A percentile compares a stretch with the other conserved stretches of the same genome.
Evolutionary conservation across 2,888 invertebrate species (phyloP).

Genomic region (Chrysodeixis includens): DNA sequence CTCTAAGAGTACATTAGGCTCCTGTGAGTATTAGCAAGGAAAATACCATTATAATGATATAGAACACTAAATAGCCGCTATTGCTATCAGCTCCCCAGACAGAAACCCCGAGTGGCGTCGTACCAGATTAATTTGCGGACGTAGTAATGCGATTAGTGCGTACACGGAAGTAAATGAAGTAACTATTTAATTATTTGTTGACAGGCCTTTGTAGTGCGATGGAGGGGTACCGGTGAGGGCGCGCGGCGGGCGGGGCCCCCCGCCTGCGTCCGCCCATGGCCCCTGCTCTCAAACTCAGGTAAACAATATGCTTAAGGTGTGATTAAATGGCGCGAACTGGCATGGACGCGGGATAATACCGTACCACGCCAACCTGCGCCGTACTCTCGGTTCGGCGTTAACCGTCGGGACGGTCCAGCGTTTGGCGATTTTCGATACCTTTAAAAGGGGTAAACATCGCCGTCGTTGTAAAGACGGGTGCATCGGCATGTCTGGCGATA

Average conservation of each 20-base stretch:
- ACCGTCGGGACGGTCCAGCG: background rate
- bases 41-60: background rate
- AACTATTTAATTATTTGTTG: slow-evolving; percentile 67
- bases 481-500: background rate
- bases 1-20: background rate
- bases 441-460: background rate
- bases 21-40: background rate
- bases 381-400: background rate
- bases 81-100: slow-evolving; percentile 12
- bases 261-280: slow-evolving; percentile 87
- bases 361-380: background rate
- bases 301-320: slow-evolving; percentile 36
- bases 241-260: slow-evolving; percentile 85
- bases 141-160: slow-evolving; percentile 51
- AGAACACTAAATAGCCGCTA: slow-evolving; percentile 11
- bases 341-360: background rate
- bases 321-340: slow-evolving; percentile 22
- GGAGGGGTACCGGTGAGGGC: slow-evolving; percentile 84
- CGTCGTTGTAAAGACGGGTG: background rate
- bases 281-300: slow-evolving; percentile 79
- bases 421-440: background rate
- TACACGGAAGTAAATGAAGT: slow-evolving; percentile 46
- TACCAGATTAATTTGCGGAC: slow-evolving; percentile 44
- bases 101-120: slow-evolving; percentile 8
- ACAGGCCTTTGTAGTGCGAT: slow-evolving; percentile 74